Conservation (phyloP, 2,888 invertebrate genomes). For the Amblyjoppa fuscipennis region DNA sequence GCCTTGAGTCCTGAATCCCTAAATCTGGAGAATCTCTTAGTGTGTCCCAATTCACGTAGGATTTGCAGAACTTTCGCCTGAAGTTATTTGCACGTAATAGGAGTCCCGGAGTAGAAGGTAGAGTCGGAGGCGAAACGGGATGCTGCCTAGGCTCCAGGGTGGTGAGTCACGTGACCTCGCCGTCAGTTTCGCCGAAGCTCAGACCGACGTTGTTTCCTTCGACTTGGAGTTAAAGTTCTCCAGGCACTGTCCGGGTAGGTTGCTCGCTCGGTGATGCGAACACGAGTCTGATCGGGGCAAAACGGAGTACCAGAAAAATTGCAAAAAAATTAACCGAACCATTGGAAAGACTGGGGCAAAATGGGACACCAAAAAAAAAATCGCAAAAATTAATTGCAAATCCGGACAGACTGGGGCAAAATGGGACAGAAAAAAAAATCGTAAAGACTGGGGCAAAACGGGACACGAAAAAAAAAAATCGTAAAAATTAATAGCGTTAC, state of each 20-base stretch:
- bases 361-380: no score
- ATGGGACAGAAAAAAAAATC: no score
- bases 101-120: neutral
- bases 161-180: conserved; percentile 1
- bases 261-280: neutral
- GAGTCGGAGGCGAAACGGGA: neutral
- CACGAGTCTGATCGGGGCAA: neutral
- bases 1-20: neutral
- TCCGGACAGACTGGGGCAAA: no score
- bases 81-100: neutral
- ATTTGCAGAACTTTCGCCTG: neutral
- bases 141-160: neutral
- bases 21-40: neutral
- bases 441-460: no score
- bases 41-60: neutral
- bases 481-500: no score
- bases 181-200: neutral
- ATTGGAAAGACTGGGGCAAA: no score
- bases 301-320: no score
- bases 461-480: no score
- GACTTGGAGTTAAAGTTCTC: neutral
- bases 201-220: neutral
- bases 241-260: neutral
- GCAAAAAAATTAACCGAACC: no score
- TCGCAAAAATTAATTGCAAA: no score